A percentile compares a stretch with the other conserved stretches of the same genome.
Evolutionary conservation across 2,113 vertebrate genomes (phyloP).

Genomic region (Cettia cetti): DNA sequence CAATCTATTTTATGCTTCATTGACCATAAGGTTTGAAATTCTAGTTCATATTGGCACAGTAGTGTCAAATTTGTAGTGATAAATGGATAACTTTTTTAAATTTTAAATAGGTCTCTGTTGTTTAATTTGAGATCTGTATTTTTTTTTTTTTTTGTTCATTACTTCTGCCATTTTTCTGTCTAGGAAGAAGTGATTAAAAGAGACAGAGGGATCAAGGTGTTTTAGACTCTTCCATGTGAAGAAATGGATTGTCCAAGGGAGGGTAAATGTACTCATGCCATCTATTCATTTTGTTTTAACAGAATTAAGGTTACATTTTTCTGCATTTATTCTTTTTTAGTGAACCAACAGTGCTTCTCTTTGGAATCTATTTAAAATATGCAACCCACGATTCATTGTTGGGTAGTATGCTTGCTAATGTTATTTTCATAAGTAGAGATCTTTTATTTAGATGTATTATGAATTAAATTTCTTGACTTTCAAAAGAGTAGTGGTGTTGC

Average conservation of each 20-base stretch:
- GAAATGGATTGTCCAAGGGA: neutral
- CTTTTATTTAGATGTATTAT: neutral
- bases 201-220: conserved; percentile 37
- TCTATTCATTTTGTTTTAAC: neutral
- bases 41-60: conserved; percentile 50
- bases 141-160: conserved; percentile 59
- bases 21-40: conserved; percentile 44
- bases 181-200: conserved; percentile 52
- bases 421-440: neutral
- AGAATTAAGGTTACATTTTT: neutral
- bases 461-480: conserved; percentile 5
- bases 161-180: conserved; percentile 64
- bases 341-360: neutral
- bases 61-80: conserved; percentile 62
- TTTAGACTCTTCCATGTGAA: conserved; percentile 15
- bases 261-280: neutral
- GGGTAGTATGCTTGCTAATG: neutral
- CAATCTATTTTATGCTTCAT: conserved; percentile 71
- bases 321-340: neutral
- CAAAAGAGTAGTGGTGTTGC: neutral
- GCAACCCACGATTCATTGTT: neutral
- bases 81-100: conserved; percentile 57
- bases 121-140: conserved; percentile 67
- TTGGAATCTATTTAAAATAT: neutral
- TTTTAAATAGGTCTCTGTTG: conserved; percentile 62